Evolutionary conservation across 2,797 vertebrate species (phyloP).

Genomic region (Lateolabrax maculatus): DNA sequence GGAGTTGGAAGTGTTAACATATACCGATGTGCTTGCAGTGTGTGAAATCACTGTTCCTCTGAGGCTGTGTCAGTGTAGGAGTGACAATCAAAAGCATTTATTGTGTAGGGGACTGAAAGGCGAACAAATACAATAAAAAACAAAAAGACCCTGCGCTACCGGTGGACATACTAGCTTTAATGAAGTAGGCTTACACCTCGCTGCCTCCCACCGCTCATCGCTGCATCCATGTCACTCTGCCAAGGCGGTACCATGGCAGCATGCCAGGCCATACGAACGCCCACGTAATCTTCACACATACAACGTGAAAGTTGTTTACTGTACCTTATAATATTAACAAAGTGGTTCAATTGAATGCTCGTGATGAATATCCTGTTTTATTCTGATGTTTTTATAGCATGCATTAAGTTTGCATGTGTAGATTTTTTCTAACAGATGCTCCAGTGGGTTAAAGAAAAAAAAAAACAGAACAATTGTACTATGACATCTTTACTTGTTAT

Average conservation of each 20-base stretch:
- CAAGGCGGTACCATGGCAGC: constrained; percentile 49
- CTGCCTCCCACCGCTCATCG: constrained; percentile 56
- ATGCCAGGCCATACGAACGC: constrained; percentile 56
- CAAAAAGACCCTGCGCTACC: background rate
- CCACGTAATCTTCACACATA: constrained; percentile 51
- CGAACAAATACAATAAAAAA: background rate
- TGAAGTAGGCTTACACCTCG: constrained; percentile 46
- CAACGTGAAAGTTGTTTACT: constrained; percentile 61
- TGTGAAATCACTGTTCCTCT: constrained; percentile 59
- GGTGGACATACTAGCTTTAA: constrained; percentile 38
- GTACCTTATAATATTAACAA: constrained; percentile 58
- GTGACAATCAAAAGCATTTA: constrained; percentile 66
- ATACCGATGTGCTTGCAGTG: constrained; percentile 11
- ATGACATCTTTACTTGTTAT: constrained; percentile 60
- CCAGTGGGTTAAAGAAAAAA: constrained; percentile 36
- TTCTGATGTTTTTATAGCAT: constrained; percentile 70
- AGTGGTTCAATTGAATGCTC: constrained; percentile 72
- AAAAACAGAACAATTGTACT: constrained; percentile 48
- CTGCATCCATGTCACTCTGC: constrained; percentile 49
- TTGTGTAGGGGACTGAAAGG: constrained; percentile 20
- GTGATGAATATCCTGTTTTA: constrained; percentile 69
- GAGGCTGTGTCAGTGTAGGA: constrained; percentile 47
- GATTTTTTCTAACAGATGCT: constrained; percentile 54
- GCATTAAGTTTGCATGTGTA: constrained; percentile 75
- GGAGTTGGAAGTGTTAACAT: constrained; percentile 10